These are phyloP conservation scores for Caenorhabditis sulstoni DNA, from an alignment of 2,888 invertebrate genomes.

Conservation along the genomic window DNA sequence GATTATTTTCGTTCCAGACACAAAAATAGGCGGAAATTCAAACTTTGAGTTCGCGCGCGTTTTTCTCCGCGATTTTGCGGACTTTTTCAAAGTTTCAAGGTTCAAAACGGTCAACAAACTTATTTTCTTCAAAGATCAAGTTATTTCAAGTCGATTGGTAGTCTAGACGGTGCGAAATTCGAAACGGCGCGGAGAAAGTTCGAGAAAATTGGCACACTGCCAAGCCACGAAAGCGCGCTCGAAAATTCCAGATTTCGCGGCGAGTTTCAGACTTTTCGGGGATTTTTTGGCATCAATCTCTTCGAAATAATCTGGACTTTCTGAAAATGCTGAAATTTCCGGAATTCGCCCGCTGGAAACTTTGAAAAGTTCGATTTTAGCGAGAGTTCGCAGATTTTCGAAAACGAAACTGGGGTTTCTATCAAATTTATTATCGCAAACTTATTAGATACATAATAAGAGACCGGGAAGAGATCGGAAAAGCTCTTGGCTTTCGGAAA, in stretches of 20 bases:
- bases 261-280: background rate
- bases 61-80: background rate
- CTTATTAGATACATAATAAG: constrained; percentile 1
- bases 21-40: background rate
- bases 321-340: background rate
- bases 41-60: background rate
- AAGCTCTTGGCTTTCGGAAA: constrained; percentile 11
- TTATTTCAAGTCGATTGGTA: background rate
- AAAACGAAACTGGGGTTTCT: background rate
- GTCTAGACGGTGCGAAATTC: background rate
- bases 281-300: background rate
- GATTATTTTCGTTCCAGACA: no score
- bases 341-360: background rate
- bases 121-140: constrained; percentile 8
- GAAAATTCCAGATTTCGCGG: background rate
- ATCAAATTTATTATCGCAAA: background rate
- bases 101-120: background rate
- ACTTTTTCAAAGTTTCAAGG: background rate
- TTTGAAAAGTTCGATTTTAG: background rate
- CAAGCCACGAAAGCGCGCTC: constrained; percentile 2
- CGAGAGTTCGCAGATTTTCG: background rate
- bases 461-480: constrained; percentile 50
- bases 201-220: constrained; percentile 9
- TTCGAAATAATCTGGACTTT: background rate
- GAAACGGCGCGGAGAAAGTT: constrained; percentile 11